A percentile compares a stretch with the other conserved stretches of the same genome.
Conservation (phyloP, 2,888 invertebrate species). For the Cataglyphis livida region DNA sequence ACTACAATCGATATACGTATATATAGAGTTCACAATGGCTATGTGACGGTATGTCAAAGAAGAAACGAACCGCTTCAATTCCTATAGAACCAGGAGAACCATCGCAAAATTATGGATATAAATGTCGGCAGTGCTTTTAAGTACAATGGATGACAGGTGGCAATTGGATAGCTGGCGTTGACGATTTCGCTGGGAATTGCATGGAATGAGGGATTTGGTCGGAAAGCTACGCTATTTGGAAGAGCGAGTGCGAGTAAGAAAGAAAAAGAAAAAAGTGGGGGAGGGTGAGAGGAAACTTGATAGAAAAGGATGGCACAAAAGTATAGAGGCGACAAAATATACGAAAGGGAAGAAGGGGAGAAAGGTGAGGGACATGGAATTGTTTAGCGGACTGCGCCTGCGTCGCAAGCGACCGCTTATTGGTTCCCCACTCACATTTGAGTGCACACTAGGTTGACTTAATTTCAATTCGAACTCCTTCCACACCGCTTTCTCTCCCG, state of each 20-base stretch:
- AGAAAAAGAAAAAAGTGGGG: constrained; percentile 15
- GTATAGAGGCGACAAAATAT: constrained; percentile 41
- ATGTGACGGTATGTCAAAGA: neutral
- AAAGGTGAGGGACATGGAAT: constrained; percentile 33
- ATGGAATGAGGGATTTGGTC: constrained; percentile 45
- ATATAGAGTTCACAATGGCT: neutral
- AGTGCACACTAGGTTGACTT: constrained; percentile 78
- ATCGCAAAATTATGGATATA: constrained; percentile 53
- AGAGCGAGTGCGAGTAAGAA: constrained; percentile 15
- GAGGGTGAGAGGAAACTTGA: constrained; percentile 10
- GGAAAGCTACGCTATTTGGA: constrained; percentile 26
- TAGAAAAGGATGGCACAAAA: constrained; percentile 21
- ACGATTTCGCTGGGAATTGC: constrained; percentile 71
- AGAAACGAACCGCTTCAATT: neutral
- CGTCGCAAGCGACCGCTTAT: constrained; percentile 69
- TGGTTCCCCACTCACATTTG: constrained; percentile 77
- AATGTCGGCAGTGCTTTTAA: constrained; percentile 56
- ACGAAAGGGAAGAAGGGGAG: constrained; percentile 41
- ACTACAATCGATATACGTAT: constrained; percentile 13
- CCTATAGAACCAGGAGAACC: constrained; percentile 31
- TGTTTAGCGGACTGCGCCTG: constrained; percentile 72
- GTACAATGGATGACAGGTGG: constrained; percentile 68
- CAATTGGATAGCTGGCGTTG: constrained; percentile 76
- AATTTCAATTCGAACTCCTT: constrained; percentile 79
- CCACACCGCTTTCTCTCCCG: constrained; percentile 59